phyloP scores from a whole-genome alignment of 1,140 invertebrate genomes.

The Dryas iulia region DNA sequence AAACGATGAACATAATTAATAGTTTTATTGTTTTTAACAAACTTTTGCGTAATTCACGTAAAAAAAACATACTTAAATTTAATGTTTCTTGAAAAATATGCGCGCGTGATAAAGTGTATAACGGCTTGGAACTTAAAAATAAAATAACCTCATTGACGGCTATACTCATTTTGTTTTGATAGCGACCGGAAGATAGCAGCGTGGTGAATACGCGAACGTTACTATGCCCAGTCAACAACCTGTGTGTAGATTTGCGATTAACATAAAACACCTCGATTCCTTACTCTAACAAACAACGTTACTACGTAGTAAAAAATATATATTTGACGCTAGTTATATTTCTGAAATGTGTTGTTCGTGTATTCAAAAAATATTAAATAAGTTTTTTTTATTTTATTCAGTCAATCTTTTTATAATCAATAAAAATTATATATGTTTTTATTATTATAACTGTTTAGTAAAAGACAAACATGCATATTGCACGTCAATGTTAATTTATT shows the following conservation, averaged over 20 bases:
- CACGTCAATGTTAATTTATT: no score
- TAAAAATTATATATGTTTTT: no score
- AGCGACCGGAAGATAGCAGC: conserved; percentile 18
- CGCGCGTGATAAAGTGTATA: background rate
- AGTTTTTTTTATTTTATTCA: background rate
- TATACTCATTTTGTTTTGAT: conserved; percentile 20
- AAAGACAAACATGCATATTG: no score
- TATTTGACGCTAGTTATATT: background rate
- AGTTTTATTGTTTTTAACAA: conserved; percentile 16
- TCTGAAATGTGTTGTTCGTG: background rate
- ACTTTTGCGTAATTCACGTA: background rate
- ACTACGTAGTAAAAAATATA: background rate
- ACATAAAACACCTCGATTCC: conserved; percentile 15
- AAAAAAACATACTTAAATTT: conserved; percentile 7
- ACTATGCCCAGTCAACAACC: conserved; percentile 13
- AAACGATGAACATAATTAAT: conserved; percentile 28
- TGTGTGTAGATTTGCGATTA: conserved; percentile 7
- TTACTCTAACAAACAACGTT: conserved; percentile 3
- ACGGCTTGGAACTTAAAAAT: background rate
- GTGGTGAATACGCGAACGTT: conserved; percentile 13
- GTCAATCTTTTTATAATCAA: background rate
- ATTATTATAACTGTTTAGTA: no score
- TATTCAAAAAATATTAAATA: no score
- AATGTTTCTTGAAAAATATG: background rate
- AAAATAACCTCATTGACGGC: conserved; percentile 7